These are phyloP conservation scores for Schizopygopsis pylzovi DNA, from an alignment of 2,797 vertebrate species.

Conservation along the genomic window DNA sequence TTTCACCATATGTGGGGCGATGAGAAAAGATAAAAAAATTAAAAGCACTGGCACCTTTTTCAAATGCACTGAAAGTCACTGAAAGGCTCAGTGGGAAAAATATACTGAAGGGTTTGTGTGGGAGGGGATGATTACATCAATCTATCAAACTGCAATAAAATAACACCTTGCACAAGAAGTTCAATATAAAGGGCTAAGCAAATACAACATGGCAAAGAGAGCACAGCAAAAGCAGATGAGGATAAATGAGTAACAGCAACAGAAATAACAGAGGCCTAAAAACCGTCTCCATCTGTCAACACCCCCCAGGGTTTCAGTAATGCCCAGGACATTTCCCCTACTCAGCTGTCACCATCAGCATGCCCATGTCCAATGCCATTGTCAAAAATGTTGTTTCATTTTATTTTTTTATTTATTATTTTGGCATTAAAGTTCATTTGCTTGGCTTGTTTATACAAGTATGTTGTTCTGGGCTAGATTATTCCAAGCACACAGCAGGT, in stretches of 20 bases:
- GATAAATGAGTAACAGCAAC: conserved; percentile 11
- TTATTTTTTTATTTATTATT: neutral
- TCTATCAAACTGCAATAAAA: conserved; percentile 17
- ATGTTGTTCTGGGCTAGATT: conserved; percentile 11
- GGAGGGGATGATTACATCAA: conserved; percentile 23
- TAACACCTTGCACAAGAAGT: neutral
- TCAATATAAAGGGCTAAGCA: conserved; percentile 5
- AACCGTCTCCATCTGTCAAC: conserved; percentile 25
- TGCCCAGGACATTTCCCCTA: neutral
- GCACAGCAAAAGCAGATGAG: neutral
- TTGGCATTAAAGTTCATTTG: neutral
- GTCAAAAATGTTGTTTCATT: neutral
- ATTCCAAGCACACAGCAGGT: conserved; percentile 23
- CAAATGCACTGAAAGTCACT: neutral
- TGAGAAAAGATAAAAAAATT: neutral
- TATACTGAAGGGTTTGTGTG: conserved; percentile 24
- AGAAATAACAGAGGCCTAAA: conserved; percentile 8
- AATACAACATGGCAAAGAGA: neutral
- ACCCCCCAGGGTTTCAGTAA: neutral
- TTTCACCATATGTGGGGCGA: neutral
- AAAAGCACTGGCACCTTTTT: neutral
- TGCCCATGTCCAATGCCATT: conserved; percentile 1
- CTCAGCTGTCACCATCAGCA: conserved; percentile 25
- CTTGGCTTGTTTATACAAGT: conserved; percentile 6
- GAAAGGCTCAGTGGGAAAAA: conserved; percentile 11